Base-by-base conservation (phyloP, 2,797 vertebrate species). In the Miichthys miiuy region DNA sequence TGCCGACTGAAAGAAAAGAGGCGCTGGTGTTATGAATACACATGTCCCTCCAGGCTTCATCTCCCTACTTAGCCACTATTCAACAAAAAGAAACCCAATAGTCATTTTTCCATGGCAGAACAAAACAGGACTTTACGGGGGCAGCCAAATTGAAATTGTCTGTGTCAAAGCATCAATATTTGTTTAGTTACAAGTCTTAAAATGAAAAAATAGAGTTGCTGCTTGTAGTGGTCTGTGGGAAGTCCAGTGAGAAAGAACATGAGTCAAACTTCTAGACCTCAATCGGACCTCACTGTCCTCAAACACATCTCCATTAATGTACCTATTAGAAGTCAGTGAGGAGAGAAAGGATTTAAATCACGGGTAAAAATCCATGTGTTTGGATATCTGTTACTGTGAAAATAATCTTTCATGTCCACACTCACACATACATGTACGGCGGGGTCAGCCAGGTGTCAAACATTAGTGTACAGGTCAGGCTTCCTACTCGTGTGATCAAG, bases 11-110 rank as follows among this genome's bases (percentile, higher is more conserved):
- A 61, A 85, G 72, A 77, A 71, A 80, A 87, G 78, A 83, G 38
- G 13, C 69, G 14, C 60, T 51, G 70, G 42, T 81, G 81, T 88
- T 85, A 81, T 86, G 75, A 90, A 89, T 87, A 86, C 82, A 75
- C 83, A 80, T 58, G 56, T 85, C 78, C 74, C 87, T 79, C 27
- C 41, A 34, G 83, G 77, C 79, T 81, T 68, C 47, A 55, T 81
- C 67, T 82, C 63, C 34, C 27, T 63, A 51, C 74, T 77, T 47
- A 72, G 38, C 60, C 69, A 75, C 38, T 20, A 64, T 63, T 57
- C 12, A 0, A 83, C 83, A 80, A 83, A 83, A 87, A 61, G 72
- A 85, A 88, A 81, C 25, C 63, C 81, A 80, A 77, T 38, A 63
- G 60, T 62, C n/a, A 60, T 79, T 75, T 79, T 77, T 80, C 68